These are phyloP conservation scores for Drosophila neocordata DNA, from an alignment of 1,140 invertebrate species.

Conservation along the genomic window DNA sequence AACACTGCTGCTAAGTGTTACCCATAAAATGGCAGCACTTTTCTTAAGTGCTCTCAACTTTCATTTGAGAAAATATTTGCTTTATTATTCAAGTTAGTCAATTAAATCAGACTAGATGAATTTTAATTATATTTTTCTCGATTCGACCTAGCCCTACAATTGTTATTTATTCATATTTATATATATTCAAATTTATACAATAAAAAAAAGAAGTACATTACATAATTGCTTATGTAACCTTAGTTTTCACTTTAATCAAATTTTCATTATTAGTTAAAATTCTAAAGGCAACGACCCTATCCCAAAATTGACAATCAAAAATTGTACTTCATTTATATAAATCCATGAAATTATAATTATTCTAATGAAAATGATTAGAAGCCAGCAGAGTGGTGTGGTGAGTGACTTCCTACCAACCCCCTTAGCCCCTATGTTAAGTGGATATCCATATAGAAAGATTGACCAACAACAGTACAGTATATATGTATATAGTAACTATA, in stretches of 20 bases:
- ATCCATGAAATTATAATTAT: slow-evolving; percentile 65
- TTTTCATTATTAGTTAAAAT: slow-evolving; percentile 20
- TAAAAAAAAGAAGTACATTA: not conserved
- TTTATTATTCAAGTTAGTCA: too few species aligned
- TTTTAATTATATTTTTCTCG: too few species aligned
- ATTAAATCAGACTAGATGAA: too few species aligned
- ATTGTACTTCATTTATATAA: slow-evolving; percentile 36
- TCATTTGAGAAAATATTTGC: too few species aligned
- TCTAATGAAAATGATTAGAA: slow-evolving; percentile 74
- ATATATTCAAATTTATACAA: slow-evolving; percentile 44
- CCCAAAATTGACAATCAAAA: slow-evolving; percentile 27
- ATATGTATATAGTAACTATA: slow-evolving; percentile 12
- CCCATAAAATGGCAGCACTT: not conserved
- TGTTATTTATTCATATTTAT: too few species aligned
- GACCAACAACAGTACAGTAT: not conserved
- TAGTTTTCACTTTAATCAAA: slow-evolving; percentile 1
- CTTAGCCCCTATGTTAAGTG: too few species aligned
- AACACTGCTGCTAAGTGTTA: not conserved
- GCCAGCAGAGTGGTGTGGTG: slow-evolving; percentile 37
- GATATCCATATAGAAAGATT: not conserved
- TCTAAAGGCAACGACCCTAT: slow-evolving; percentile 62
- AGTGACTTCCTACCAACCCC: not conserved
- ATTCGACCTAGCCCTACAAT: not conserved
- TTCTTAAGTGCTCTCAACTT: not conserved
- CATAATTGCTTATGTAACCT: slow-evolving; percentile 1